Percentiles rank a stretch among this genome's conserved stretches.
Evolutionary conservation across 2,113 vertebrate species (phyloP).

Genomic region (Pterocles gutturalis): DNA sequence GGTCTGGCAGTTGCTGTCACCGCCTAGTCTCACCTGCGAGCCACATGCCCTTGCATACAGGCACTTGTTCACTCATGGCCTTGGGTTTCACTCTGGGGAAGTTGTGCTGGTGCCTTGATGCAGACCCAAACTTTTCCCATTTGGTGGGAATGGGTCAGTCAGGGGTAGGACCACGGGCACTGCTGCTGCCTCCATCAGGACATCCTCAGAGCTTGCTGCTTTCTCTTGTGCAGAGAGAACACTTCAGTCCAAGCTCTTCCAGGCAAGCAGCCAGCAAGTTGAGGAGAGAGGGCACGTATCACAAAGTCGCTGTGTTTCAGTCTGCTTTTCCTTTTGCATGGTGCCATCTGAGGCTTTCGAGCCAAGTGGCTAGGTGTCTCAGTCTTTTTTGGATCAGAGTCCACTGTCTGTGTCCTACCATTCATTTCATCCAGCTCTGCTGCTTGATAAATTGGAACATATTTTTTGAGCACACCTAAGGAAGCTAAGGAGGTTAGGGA

Average conservation of each 20-base stretch:
- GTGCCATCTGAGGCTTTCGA: neutral
- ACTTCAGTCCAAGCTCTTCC: neutral
- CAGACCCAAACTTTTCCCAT: neutral
- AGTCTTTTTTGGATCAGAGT: neutral
- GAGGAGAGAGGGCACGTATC: neutral
- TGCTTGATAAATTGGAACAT: neutral
- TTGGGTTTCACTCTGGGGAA: neutral
- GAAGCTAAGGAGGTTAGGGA: neutral
- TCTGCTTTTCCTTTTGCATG: neutral
- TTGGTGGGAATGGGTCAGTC: neutral
- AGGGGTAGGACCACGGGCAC: accelerated
- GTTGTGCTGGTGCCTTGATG: neutral
- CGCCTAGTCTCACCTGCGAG: neutral
- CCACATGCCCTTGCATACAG: neutral
- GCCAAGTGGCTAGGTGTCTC: neutral
- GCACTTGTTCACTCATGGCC: neutral
- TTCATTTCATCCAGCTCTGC: neutral
- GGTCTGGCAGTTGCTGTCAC: neutral
- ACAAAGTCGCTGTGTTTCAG: neutral
- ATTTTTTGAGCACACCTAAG: neutral
- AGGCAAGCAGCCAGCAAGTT: neutral
- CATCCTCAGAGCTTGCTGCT: neutral
- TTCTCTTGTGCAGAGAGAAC: neutral
- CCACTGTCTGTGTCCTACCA: neutral
- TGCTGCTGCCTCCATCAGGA: neutral